phyloP scores from a whole-genome alignment of 2,113 vertebrate genomes.

The Hyperopisus bebe region DNA sequence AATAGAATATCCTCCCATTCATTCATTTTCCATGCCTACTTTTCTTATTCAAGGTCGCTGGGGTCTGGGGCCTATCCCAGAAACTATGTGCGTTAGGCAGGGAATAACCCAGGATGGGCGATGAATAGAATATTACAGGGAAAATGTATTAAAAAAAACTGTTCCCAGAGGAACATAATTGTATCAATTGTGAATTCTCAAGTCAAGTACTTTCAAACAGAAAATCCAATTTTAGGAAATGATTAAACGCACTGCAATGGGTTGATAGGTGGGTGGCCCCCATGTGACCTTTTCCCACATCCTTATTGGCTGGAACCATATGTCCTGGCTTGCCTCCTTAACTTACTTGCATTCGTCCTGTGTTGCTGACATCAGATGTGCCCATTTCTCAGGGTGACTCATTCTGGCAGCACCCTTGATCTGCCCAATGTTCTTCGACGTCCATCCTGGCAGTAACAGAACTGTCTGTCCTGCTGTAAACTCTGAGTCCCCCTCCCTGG shows the following conservation, averaged over 20 bases:
- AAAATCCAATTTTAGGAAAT: conserved; percentile 55
- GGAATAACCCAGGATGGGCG: not conserved
- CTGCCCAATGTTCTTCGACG: conserved; percentile 51
- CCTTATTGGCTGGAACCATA: conserved; percentile 55
- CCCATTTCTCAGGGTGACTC: conserved; percentile 56
- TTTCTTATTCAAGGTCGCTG: not conserved
- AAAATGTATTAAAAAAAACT: not conserved
- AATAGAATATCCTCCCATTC: not conserved
- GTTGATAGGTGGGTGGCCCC: conserved; percentile 53
- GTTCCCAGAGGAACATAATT: not conserved
- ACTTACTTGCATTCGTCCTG: conserved; percentile 64
- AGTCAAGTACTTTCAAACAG: conserved; percentile 1
- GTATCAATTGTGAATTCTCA: not conserved
- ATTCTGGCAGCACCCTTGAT: conserved; percentile 30
- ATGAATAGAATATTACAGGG: not conserved
- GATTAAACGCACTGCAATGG: conserved; percentile 52
- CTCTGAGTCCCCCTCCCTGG: not conserved
- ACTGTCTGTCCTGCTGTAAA: conserved; percentile 31
- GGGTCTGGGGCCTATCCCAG: not conserved
- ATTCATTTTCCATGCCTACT: not conserved
- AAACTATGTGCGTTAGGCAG: not conserved
- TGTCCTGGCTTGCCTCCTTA: conserved; percentile 50
- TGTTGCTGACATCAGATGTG: conserved; percentile 36
- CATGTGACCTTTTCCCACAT: conserved; percentile 53
- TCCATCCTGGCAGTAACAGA: conserved; percentile 14